phyloP scores from a whole-genome alignment of 2,888 invertebrate species.

The Leptinotarsa juncta region DNA sequence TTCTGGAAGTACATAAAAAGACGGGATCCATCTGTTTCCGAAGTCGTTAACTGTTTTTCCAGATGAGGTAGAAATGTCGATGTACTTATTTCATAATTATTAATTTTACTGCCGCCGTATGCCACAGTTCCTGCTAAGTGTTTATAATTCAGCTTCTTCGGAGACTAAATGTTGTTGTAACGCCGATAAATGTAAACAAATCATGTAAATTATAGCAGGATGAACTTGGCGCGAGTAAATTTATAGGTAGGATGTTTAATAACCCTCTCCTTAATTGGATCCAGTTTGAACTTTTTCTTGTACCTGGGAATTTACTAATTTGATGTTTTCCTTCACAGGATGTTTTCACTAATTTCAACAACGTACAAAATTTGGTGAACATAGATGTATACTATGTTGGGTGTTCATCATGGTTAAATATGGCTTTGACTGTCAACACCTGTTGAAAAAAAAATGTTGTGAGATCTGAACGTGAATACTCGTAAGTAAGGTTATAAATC shows the following conservation, averaged over 20 bases:
- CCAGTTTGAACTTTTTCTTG: slow-evolving; percentile 9
- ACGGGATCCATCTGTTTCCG: neutral
- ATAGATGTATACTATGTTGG: neutral
- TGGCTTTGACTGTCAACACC: neutral
- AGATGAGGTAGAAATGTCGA: slow-evolving; percentile 11
- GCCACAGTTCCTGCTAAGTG: slow-evolving; percentile 14
- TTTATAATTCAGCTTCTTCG: slow-evolving; percentile 4
- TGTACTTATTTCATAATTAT: slow-evolving; percentile 9
- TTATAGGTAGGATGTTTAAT: slow-evolving; percentile 19
- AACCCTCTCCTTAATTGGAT: slow-evolving; percentile 14
- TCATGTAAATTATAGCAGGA: slow-evolving; percentile 11
- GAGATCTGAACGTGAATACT: too few species aligned
- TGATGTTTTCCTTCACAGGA: slow-evolving; percentile 19
- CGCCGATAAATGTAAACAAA: neutral
- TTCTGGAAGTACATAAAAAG: neutral
- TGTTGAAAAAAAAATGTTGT: neutral
- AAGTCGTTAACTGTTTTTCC: slow-evolving; percentile 6
- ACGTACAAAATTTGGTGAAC: slow-evolving; percentile 3
- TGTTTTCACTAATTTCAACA: slow-evolving; percentile 16
- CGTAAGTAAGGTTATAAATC: too few species aligned
- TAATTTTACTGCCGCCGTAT: slow-evolving; percentile 8
- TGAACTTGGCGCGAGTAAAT: slow-evolving; percentile 16
- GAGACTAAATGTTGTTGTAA: slow-evolving; percentile 17
- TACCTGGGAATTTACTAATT: slow-evolving; percentile 27
- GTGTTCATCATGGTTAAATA: neutral